Evolutionary conservation across 1,140 invertebrate species (phyloP).

Genomic region (Ostrea edulis): DNA sequence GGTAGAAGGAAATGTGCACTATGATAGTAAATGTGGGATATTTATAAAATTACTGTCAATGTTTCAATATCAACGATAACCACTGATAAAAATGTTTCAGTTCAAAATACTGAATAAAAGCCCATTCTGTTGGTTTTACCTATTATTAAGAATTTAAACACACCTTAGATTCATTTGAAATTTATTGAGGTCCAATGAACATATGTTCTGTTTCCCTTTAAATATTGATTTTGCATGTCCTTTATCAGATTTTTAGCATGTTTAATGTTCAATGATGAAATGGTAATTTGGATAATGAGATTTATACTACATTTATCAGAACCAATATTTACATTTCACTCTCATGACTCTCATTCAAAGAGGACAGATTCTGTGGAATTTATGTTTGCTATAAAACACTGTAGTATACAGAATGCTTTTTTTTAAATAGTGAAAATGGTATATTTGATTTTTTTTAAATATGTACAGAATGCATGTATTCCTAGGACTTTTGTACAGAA

Average conservation of each 20-base stretch:
- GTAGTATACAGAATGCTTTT: not conserved
- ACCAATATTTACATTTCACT: slow-evolving; percentile 19
- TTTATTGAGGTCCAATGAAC: not conserved
- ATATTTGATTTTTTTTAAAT: not conserved
- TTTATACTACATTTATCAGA: slow-evolving; percentile 25
- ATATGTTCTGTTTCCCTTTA: slow-evolving; percentile 14
- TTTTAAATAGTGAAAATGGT: not conserved
- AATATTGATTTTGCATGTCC: slow-evolving; percentile 17
- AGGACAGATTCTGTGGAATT: not conserved
- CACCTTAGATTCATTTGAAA: not conserved
- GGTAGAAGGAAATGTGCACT: not conserved
- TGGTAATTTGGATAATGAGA: not conserved
- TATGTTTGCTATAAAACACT: slow-evolving; percentile 14
- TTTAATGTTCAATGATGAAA: slow-evolving; percentile 16
- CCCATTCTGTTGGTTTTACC: not conserved
- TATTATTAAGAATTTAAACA: not conserved
- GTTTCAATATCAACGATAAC: not conserved
- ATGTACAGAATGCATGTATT: too few relatives aligned
- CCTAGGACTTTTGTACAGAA: too few relatives aligned
- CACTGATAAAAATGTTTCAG: not conserved
- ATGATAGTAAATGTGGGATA: too few relatives aligned
- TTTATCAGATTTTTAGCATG: slow-evolving; percentile 30
- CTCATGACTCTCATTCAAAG: too few relatives aligned
- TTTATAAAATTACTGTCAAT: too few relatives aligned
- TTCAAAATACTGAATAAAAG: not conserved